phyloP scores from a whole-genome alignment of 2,888 invertebrate genomes.

The Amphimallon solstitiale region DNA sequence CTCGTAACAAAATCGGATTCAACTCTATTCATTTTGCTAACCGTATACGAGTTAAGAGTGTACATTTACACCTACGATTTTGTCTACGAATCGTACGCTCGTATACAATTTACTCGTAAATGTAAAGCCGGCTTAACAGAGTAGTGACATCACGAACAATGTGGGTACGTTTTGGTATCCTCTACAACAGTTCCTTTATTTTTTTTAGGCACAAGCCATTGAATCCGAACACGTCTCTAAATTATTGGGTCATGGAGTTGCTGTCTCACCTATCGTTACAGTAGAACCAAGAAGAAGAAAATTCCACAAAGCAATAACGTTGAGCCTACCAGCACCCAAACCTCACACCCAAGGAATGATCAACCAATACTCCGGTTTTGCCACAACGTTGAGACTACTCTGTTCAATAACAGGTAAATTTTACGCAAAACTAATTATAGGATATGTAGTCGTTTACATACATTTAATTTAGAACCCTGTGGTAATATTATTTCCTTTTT shows the following conservation, averaged over 20 bases:
- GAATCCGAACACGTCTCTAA: slow-evolving; percentile 85
- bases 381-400: slow-evolving; percentile 87
- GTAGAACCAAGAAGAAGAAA: slow-evolving; percentile 97
- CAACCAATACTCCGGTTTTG: slow-evolving; percentile 82
- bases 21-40: no score
- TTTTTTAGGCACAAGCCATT: slow-evolving; percentile 87
- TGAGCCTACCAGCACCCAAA: slow-evolving; percentile 91
- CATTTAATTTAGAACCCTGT: slow-evolving; percentile 23
- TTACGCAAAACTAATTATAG: neutral
- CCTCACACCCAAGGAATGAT: slow-evolving; percentile 76
- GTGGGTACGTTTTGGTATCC: no score
- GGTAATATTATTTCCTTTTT: slow-evolving; percentile 9
- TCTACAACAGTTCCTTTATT: no score
- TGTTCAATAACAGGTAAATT: slow-evolving; percentile 91
- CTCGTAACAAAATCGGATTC: no score
- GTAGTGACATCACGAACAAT: no score
- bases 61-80: no score
- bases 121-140: no score
- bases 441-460: slow-evolving; percentile 1
- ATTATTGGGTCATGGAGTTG: slow-evolving; percentile 93
- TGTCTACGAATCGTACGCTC: no score
- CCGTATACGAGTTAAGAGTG: no score
- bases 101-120: no score
- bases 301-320: slow-evolving; percentile 98
- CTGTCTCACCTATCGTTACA: slow-evolving; percentile 97